These are phyloP conservation scores for Brachionus rubens DNA, from an alignment of 1,140 invertebrate genomes.

Conservation along the genomic window DNA sequence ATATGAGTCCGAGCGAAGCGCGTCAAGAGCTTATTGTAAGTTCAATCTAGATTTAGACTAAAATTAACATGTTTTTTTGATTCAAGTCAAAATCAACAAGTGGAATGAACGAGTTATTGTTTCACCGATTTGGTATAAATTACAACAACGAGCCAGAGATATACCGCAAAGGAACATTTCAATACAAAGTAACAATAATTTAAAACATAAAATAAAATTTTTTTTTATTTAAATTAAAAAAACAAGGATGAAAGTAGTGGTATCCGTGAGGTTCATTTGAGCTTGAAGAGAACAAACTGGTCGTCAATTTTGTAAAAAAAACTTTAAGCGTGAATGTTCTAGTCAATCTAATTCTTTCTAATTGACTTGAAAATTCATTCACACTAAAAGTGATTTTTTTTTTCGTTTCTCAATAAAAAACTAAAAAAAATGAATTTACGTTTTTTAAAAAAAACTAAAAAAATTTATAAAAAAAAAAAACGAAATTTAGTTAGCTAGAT, in stretches of 20 bases:
- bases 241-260: not conserved
- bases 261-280: not conserved
- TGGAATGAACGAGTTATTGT: not conserved
- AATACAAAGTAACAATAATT: not conserved
- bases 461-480: not conserved
- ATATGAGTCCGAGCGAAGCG: not conserved
- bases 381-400: not conserved
- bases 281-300: not conserved
- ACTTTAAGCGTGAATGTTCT: not conserved
- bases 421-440: not conserved
- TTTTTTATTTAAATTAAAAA: too few relatives aligned
- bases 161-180: slow-evolving; percentile 7
- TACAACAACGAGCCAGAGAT: slow-evolving; percentile 12
- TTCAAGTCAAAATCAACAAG: not conserved
- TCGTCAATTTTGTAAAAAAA: not conserved
- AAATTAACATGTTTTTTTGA: not conserved
- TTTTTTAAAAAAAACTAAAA: not conserved
- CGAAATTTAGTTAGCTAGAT: too few relatives aligned
- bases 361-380: not conserved
- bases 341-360: not conserved
- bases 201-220: not conserved
- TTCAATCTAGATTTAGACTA: not conserved
- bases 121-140: not conserved
- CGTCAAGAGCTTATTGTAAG: not conserved
- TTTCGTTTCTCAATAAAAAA: not conserved